Conservation (phyloP, 2,113 vertebrate species). For the Archilochus colubris region DNA sequence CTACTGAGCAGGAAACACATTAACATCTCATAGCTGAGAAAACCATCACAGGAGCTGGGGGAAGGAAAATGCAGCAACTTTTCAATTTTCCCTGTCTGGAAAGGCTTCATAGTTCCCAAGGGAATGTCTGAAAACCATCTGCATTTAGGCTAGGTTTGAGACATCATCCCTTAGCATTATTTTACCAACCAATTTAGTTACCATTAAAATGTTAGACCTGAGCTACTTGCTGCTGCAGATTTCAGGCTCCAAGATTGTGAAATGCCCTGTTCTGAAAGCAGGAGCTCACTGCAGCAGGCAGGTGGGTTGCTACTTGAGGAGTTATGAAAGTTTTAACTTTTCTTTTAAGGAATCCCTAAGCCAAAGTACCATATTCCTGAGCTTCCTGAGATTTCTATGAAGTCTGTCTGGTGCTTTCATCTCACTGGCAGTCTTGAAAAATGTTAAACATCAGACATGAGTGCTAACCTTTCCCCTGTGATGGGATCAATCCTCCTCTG, state of each 20-base stretch:
- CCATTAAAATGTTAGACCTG: background rate
- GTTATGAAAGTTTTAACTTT: constrained; percentile 34
- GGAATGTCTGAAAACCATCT: constrained; percentile 30
- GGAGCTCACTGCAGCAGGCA: background rate
- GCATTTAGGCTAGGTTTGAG: background rate
- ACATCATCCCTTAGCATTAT: background rate
- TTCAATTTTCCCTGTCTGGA: background rate
- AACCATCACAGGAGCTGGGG: background rate
- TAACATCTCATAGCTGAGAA: background rate
- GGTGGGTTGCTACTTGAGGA: background rate
- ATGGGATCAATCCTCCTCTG: constrained; percentile 84
- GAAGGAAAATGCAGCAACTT: constrained; percentile 6
- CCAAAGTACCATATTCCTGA: background rate
- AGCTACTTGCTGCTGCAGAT: background rate
- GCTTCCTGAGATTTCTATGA: constrained; percentile 6
- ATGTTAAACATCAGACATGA: background rate
- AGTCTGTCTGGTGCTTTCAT: constrained; percentile 43
- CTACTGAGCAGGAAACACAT: background rate
- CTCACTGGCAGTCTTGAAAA: constrained; percentile 8
- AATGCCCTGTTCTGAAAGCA: background rate
- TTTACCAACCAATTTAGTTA: background rate
- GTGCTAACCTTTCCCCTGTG: constrained; percentile 86
- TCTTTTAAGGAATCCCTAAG: constrained; percentile 40
- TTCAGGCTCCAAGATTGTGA: background rate
- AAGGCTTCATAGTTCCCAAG: background rate